These are phyloP conservation scores for Ahaetulla prasina DNA, from an alignment of 2,113 vertebrate species.

Conservation along the genomic window DNA sequence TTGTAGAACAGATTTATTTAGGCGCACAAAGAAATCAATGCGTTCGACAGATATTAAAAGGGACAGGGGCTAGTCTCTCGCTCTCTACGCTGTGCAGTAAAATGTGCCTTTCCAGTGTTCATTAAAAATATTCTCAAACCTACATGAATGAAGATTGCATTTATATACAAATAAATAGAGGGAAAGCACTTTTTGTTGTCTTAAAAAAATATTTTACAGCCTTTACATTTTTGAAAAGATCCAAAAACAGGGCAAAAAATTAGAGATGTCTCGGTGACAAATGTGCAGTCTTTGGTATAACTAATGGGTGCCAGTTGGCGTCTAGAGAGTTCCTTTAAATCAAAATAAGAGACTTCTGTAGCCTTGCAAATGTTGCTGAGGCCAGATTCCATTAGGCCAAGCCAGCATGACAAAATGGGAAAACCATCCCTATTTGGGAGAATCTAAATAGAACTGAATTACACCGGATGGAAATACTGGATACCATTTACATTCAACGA, in stretches of 20 bases:
- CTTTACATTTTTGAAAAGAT: slow-evolving; percentile 7
- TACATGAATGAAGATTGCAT: slow-evolving; percentile 38
- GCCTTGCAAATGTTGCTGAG: background rate
- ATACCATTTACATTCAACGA: background rate
- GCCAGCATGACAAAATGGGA: background rate
- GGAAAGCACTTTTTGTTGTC: slow-evolving; percentile 47
- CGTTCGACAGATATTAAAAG: slow-evolving; percentile 33
- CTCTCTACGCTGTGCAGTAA: slow-evolving; percentile 39
- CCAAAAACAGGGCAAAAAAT: slow-evolving; percentile 6
- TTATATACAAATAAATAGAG: slow-evolving; percentile 52
- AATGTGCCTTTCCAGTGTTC: slow-evolving; percentile 4
- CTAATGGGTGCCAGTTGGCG: slow-evolving; percentile 42
- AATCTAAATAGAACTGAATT: background rate
- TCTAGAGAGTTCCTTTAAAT: background rate
- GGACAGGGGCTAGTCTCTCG: background rate
- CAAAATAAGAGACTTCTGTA: background rate
- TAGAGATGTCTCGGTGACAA: slow-evolving; percentile 40
- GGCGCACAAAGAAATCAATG: slow-evolving; percentile 18
- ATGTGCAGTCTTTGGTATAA: slow-evolving; percentile 64
- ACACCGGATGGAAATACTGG: background rate
- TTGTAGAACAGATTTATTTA: slow-evolving; percentile 38
- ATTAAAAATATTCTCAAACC: slow-evolving; percentile 43
- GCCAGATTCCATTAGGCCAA: background rate
- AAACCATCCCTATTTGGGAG: background rate
- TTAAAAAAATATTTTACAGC: slow-evolving; percentile 57